Evolutionary conservation across 2,888 invertebrate genomes (phyloP).

Genomic region (Callyntrura guangdongensis): DNA sequence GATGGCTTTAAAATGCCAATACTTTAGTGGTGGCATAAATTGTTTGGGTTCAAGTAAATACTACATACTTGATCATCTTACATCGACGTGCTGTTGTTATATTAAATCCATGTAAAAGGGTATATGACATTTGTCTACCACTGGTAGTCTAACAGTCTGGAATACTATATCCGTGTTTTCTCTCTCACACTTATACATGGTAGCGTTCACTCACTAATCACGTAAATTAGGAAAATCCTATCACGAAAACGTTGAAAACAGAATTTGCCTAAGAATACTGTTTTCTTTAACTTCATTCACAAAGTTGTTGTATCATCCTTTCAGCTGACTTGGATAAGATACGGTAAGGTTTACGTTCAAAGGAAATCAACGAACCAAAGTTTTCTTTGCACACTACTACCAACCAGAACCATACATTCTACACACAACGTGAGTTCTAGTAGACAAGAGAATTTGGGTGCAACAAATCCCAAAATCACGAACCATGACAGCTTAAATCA

Average conservation of each 20-base stretch:
- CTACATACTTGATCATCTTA: no score
- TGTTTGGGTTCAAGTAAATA: no score
- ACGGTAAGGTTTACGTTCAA: not conserved
- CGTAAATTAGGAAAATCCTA: no score
- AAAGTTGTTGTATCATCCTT: slow-evolving; percentile 10
- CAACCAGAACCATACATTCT: not conserved
- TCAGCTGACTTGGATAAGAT: slow-evolving; percentile 21
- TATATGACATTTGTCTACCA: no score
- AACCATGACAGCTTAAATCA: slow-evolving; percentile 65
- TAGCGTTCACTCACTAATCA: no score
- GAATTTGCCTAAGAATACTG: not conserved
- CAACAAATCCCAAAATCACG: slow-evolving; percentile 63
- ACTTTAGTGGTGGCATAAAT: no score
- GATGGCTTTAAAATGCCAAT: no score
- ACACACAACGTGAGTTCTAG: not conserved
- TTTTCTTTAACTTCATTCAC: slow-evolving; percentile 21
- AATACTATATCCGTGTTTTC: no score
- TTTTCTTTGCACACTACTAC: not conserved
- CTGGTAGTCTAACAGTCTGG: no score
- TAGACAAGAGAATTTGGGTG: slow-evolving; percentile 13
- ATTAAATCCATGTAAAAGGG: no score
- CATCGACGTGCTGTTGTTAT: no score
- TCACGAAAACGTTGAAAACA: not conserved
- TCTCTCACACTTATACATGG: no score
- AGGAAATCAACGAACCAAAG: slow-evolving; percentile 41